Evolutionary conservation across 2,113 vertebrate genomes (phyloP).

Genomic region (Lophotis ruficrista): DNA sequence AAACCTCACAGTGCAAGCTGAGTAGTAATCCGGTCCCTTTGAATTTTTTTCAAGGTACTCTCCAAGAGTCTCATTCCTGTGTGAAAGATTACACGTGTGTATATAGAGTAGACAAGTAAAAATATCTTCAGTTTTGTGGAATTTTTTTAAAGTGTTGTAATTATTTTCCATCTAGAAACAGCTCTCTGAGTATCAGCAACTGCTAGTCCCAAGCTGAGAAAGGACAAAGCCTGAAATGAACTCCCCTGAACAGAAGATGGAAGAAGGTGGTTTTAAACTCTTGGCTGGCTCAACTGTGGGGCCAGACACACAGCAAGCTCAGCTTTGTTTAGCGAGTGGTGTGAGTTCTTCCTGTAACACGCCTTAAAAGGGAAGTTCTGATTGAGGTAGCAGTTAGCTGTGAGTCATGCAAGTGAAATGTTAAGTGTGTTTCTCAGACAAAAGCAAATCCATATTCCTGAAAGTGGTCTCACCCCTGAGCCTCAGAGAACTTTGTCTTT

Average conservation of each 20-base stretch:
- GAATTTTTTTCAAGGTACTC: neutral
- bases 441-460: neutral
- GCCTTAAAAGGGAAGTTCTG: slow-evolving; percentile 68
- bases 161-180: slow-evolving; percentile 29
- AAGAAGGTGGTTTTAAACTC: neutral
- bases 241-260: neutral
- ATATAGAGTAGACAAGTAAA: neutral
- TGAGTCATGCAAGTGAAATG: slow-evolving; percentile 73
- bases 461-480: neutral
- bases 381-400: slow-evolving; percentile 37
- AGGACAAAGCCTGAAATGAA: neutral
- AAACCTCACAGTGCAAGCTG: neutral
- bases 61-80: neutral
- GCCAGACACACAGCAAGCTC: neutral
- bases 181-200: neutral
- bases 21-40: neutral
- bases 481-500: neutral
- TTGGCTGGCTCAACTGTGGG: neutral
- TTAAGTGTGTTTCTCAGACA: neutral
- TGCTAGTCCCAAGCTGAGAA: neutral
- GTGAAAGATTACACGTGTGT: neutral
- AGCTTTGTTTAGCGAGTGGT: neutral
- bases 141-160: neutral
- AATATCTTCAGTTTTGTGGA: neutral
- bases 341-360: slow-evolving; percentile 52